These are phyloP conservation scores for Epinotia ramella DNA, from an alignment of 2,888 invertebrate genomes.

Conservation along the genomic window DNA sequence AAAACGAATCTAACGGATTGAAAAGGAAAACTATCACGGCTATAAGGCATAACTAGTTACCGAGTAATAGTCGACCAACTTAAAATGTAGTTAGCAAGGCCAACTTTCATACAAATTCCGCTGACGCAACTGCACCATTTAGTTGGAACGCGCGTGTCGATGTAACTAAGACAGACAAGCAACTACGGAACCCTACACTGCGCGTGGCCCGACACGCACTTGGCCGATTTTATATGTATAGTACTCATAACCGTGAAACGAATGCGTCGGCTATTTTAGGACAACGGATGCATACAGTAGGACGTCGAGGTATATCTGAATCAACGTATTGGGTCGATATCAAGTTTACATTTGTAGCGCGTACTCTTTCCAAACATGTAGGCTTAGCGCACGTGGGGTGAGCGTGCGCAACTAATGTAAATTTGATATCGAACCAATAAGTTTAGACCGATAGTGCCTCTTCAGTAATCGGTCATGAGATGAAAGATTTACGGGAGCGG, in stretches of 20 bases:
- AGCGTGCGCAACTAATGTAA: not conserved
- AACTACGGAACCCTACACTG: too few species aligned
- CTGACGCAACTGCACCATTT: too few species aligned
- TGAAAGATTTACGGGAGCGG: constrained; percentile 38
- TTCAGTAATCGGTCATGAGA: constrained; percentile 17
- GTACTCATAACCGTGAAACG: constrained; percentile 19
- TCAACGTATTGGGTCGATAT: not conserved
- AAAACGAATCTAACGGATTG: too few species aligned
- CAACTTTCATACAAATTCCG: too few species aligned
- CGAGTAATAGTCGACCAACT: too few species aligned
- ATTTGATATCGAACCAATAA: not conserved
- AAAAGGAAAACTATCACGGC: too few species aligned
- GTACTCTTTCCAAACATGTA: not conserved
- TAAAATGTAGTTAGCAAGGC: too few species aligned
- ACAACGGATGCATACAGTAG: constrained; percentile 29
- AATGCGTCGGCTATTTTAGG: constrained; percentile 31
- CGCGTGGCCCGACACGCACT: too few species aligned
- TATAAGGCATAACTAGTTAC: too few species aligned
- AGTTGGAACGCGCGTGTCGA: too few species aligned
- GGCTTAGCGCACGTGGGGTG: not conserved
- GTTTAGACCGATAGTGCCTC: not conserved
- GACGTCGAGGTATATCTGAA: not conserved
- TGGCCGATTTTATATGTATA: too few species aligned
- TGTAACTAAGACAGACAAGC: too few species aligned
- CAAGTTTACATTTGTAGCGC: not conserved